Evolutionary conservation across 2,797 vertebrate species (phyloP).

Genomic region (Brachyrhaphis roseni): DNA sequence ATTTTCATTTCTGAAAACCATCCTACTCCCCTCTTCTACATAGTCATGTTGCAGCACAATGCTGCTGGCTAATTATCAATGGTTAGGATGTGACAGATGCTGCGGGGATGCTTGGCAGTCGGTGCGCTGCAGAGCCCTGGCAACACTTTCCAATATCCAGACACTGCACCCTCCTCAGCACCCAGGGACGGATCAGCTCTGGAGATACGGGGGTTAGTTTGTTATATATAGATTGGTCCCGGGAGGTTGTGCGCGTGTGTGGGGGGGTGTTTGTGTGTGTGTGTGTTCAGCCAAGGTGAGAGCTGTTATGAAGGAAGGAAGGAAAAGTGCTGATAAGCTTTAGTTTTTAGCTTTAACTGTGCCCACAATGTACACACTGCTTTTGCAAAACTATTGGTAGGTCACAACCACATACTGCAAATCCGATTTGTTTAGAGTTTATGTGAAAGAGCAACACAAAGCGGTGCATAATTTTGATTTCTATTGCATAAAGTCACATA

Average conservation of each 20-base stretch:
- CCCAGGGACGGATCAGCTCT: slow-evolving; percentile 40
- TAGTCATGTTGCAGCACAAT: slow-evolving; percentile 23
- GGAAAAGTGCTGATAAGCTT: slow-evolving; percentile 22
- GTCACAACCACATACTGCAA: neutral
- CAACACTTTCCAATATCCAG: slow-evolving; percentile 48
- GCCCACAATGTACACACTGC: neutral
- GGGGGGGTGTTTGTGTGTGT: neutral
- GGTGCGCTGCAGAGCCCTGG: slow-evolving; percentile 25
- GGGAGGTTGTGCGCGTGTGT: slow-evolving; percentile 11
- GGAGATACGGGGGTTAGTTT: slow-evolving; percentile 52
- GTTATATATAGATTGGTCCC: slow-evolving; percentile 66
- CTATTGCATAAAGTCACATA: neutral
- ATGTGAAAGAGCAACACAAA: neutral
- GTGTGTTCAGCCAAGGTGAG: slow-evolving; percentile 47
- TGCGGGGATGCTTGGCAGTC: slow-evolving; percentile 49
- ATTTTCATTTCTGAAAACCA: neutral
- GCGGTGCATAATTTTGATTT: neutral
- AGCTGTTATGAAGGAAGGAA: slow-evolving; percentile 22
- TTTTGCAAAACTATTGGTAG: neutral
- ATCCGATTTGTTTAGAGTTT: neutral
- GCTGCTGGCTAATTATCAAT: slow-evolving; percentile 57
- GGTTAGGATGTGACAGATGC: slow-evolving; percentile 65
- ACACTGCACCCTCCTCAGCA: neutral
- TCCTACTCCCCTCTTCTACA: slow-evolving; percentile 1
- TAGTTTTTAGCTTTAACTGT: slow-evolving; percentile 28